Evolutionary conservation across 2,797 vertebrate genomes (phyloP).

Genomic region (Characodon lateralis): DNA sequence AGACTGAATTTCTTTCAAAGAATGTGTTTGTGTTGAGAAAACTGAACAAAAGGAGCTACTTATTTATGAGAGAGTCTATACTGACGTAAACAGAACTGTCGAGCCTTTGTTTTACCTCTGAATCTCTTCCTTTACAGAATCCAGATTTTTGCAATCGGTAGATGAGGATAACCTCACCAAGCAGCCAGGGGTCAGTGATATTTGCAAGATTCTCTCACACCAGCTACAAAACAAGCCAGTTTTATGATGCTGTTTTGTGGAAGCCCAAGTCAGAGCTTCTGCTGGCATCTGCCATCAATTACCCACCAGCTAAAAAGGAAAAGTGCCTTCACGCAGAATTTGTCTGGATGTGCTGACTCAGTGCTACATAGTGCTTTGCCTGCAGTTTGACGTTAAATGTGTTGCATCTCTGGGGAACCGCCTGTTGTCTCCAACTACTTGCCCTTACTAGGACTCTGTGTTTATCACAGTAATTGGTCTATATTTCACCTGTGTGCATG

Average conservation of each 20-base stretch:
- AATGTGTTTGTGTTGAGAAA: background rate
- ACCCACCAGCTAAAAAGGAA: constrained; percentile 48
- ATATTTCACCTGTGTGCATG: constrained; percentile 11
- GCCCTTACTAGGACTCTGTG: constrained; percentile 52
- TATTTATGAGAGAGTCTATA: background rate
- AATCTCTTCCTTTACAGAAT: constrained; percentile 79
- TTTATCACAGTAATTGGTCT: constrained; percentile 60
- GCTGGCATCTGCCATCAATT: constrained; percentile 66
- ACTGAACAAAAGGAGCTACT: background rate
- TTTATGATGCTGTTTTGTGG: constrained; percentile 24
- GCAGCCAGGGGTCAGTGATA: constrained; percentile 90
- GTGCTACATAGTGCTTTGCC: constrained; percentile 61
- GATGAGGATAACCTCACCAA: constrained; percentile 98
- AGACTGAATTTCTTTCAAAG: background rate
- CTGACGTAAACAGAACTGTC: background rate
- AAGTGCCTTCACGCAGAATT: constrained; percentile 67
- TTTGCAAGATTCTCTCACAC: constrained; percentile 16
- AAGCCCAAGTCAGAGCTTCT: constrained; percentile 38
- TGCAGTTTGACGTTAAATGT: constrained; percentile 71
- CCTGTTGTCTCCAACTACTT: constrained; percentile 64
- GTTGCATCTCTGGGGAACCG: constrained; percentile 61
- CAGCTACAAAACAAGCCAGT: constrained; percentile 12
- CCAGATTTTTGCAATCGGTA: constrained; percentile 92
- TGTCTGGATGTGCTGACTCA: constrained; percentile 63
- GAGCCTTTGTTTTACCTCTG: background rate